A percentile compares a stretch with the other conserved stretches of the same genome.
Evolutionary conservation across 2,113 vertebrate genomes (phyloP).

Genomic region (Eretmochelys imbricata): DNA sequence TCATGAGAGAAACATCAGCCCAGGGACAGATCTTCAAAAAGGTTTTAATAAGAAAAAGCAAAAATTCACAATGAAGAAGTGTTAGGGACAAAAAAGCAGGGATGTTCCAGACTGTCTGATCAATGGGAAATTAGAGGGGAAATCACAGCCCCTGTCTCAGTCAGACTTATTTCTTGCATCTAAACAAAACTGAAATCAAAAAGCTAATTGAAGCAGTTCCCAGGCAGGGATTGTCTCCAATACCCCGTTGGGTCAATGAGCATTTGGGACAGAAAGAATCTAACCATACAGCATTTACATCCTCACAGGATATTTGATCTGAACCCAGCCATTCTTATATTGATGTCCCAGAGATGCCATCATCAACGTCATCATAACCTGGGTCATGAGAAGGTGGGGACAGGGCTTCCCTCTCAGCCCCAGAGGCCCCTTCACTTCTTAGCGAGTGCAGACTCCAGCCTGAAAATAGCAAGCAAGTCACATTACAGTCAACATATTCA

Average conservation of each 20-base stretch:
- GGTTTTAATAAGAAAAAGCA: background rate
- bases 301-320: background rate
- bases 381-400: background rate
- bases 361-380: background rate
- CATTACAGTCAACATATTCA: background rate
- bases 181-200: background rate
- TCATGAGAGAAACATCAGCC: background rate
- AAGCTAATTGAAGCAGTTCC: background rate
- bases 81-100: background rate
- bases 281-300: background rate
- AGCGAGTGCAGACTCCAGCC: background rate
- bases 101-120: background rate
- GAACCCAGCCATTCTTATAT: background rate
- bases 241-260: background rate
- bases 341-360: background rate
- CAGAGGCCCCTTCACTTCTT: background rate
- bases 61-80: background rate
- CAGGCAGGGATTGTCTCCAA: background rate
- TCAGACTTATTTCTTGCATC: fast-evolving
- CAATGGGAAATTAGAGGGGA: background rate
- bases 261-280: background rate
- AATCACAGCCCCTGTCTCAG: background rate
- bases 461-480: background rate
- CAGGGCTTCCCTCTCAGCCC: background rate
- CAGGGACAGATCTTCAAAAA: background rate